Base-by-base conservation (phyloP, 92 coral and sea anemone species). In the Siderastrea siderea region DNA sequence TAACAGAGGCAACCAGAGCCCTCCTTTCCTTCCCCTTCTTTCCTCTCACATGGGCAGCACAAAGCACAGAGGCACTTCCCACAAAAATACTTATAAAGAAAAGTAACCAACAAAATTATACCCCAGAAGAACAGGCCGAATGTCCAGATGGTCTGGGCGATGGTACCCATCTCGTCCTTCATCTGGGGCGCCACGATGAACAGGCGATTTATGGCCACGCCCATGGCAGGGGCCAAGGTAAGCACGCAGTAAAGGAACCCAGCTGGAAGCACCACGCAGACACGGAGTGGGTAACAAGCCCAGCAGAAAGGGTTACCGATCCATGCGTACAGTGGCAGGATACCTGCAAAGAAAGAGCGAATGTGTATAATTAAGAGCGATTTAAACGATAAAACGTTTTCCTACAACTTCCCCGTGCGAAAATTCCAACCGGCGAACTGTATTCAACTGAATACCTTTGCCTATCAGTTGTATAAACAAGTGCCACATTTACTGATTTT, bases 241-340 rank as follows among this genome's bases (percentile, higher is more conserved):
- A 97, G 94, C 60, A 95, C 94, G 19, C 97, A 87, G 91, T 90
- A 94, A 6, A 97, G 96, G 86, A 97, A 89, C 38, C 99, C 99
- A 6, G 97, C 95, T 65, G 99, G 99, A 7, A 97, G 89, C 73
- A 97, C 99, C 82, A 94, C 91, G 73, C 94, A 93, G 71, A 97
- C 83, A 52, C 99, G 99, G 50, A 96, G 87, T 46, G 98, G 98
- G 84, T 95, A 95, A 11, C 98, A 95, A 12, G 98, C 98, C 98
- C 98, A 95, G 78, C 99, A 97, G 95, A 95, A 97, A 1, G 99
- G 99, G 69, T 96, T 96, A 44, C 99, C 99, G 50, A 97, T 91
- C 99, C 99, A 97, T 55, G 97, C 86, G 90, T 95, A 97, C 73
- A 97, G 88, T 2, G 99, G 99, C 57, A 97, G 90, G 82, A 97